A percentile compares a stretch with the other conserved stretches of the same genome.
Conservation (phyloP, 2,113 vertebrate genomes). For the Struthidea cinerea region DNA sequence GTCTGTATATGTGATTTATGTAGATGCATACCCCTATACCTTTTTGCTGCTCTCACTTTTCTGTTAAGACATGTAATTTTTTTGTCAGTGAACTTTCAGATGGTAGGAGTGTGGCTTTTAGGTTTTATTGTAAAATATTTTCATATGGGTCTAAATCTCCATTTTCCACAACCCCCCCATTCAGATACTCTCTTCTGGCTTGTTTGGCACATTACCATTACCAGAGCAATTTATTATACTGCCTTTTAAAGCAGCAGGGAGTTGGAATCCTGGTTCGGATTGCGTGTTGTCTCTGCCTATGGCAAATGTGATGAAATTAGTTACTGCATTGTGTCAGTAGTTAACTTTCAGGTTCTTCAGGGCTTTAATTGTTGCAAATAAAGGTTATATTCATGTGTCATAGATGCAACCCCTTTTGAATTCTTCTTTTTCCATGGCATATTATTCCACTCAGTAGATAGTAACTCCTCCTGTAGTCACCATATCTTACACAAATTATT, state of each 20-base stretch:
- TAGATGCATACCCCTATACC: not conserved
- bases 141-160: not conserved
- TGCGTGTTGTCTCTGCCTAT: not conserved
- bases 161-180: not conserved
- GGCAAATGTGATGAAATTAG: not conserved
- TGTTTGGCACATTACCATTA: not conserved
- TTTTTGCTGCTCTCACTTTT: not conserved
- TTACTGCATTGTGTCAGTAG: not conserved
- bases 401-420: not conserved
- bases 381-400: not conserved
- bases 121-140: not conserved
- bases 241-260: not conserved
- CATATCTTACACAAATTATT: not conserved
- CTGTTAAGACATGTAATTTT: not conserved
- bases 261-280: not conserved
- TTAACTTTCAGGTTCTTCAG: not conserved
- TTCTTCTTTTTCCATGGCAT: not conserved
- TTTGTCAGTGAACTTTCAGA: not conserved
- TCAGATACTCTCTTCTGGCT: not conserved
- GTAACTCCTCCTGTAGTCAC: not conserved
- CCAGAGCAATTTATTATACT: not conserved
- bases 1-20: not conserved
- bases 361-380: not conserved
- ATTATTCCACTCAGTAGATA: not conserved
- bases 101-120: not conserved